Base-by-base conservation (phyloP, 2,797 vertebrate species). In the Rhinichthys osculus region DNA sequence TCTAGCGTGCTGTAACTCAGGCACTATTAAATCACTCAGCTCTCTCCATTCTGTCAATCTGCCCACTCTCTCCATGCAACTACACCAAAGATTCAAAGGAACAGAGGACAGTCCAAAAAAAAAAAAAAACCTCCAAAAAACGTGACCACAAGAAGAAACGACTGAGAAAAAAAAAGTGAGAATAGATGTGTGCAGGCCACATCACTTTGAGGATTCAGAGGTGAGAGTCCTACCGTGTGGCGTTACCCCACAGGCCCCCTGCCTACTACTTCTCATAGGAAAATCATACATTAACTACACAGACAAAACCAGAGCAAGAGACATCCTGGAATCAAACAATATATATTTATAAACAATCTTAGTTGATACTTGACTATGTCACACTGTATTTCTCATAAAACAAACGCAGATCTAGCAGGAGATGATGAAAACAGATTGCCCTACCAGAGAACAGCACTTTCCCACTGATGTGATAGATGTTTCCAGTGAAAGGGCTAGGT, bases 401-500 rank as follows among this genome's bases (percentile, higher is more conserved):
- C 33, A 82, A n/a, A 44, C 0, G 57, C 30, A 47, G 40, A 35
- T 38, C 14, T 21, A 13, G 88, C 85, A 19, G 85, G 88, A 88
- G 50, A 91, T 89, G 90, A 92, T 87, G 89, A 88, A 89, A 89
- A 90, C 62, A 19, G 35, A 74, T 38, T 78, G 89, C 92, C 93
- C 91, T 95, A 95, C 94, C 94, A 93, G 97, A 97, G 92, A 99
- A 99, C 78, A 93, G 76, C 81, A 99, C 95, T 95, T 95, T 97
- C 79, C 98, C 98, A 93, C 95, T 93, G 89, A 99, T 93, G 89
- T 98, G 97, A 94, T 99, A 99, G 81, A 98, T 93, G 87, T 99
- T 99, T 93, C 97, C 98, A 87, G 87, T 95, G 91, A 98, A 98
- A n/a, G 97, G 97, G 89, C 93, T 97, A 6, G 95, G 89, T 90